These are phyloP conservation scores for Stercorarius parasiticus DNA, from an alignment of 2,113 vertebrate species.

Conservation along the genomic window DNA sequence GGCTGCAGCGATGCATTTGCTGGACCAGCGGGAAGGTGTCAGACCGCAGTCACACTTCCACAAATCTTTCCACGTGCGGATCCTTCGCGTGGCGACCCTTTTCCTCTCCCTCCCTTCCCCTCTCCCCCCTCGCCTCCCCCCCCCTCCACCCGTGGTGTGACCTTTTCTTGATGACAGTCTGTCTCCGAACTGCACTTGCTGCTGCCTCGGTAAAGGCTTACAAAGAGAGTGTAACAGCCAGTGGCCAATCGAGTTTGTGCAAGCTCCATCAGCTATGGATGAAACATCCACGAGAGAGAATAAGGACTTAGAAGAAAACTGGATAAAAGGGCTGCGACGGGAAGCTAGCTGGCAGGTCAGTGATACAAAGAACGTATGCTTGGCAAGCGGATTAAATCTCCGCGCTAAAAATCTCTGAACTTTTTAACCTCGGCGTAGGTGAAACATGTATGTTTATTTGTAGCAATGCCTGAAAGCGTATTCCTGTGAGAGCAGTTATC, in stretches of 20 bases:
- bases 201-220: conserved; percentile 80
- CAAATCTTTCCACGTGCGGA: conserved; percentile 62
- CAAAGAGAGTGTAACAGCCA: conserved; percentile 79
- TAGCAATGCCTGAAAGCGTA: conserved; percentile 25
- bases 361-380: conserved; percentile 45
- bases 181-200: conserved; percentile 75
- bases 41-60: conserved; percentile 49
- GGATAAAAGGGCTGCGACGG: conserved; percentile 74
- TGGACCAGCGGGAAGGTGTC: conserved; percentile 70
- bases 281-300: conserved; percentile 72
- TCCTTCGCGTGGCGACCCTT: conserved; percentile 72
- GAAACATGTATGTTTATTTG: conserved; percentile 13
- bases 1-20: conserved; percentile 47
- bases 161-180: conserved; percentile 84
- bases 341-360: conserved; percentile 80
- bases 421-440: conserved; percentile 11
- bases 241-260: conserved; percentile 71
- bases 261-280: conserved; percentile 74
- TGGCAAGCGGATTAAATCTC: not conserved
- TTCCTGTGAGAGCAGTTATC: conserved; percentile 9
- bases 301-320: conserved; percentile 77
- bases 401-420: conserved; percentile 38
- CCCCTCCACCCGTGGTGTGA: conserved; percentile 77
- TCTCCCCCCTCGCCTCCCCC: not conserved
- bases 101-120: not conserved